Conservation (phyloP, 2,797 vertebrate species). For the Carapus acus region DNA sequence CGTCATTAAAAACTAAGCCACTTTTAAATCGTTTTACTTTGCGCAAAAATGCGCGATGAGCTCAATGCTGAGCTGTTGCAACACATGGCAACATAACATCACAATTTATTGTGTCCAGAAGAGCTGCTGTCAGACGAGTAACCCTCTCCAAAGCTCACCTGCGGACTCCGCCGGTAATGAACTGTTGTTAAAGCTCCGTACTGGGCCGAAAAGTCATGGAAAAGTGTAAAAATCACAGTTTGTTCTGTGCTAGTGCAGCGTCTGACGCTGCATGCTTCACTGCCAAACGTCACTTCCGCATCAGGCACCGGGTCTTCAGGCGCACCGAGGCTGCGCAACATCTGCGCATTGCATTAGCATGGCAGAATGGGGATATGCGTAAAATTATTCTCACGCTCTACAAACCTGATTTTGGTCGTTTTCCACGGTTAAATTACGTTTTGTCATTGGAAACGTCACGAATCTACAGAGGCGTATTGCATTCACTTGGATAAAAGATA, state of each 20-base stretch:
- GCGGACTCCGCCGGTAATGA: slow-evolving; percentile 2
- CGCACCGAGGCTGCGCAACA: background rate
- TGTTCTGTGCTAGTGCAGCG: slow-evolving; percentile 4
- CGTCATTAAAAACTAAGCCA: too few relatives aligned
- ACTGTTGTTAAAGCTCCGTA: background rate
- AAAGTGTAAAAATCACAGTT: slow-evolving; percentile 1
- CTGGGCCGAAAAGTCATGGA: slow-evolving; percentile 17
- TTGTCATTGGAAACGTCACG: too few relatives aligned
- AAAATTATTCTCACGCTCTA: too few relatives aligned
- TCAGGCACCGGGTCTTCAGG: slow-evolving; percentile 25
- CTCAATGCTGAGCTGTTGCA: too few relatives aligned
- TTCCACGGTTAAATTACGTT: too few relatives aligned
- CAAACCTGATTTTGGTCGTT: too few relatives aligned
- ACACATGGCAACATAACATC: slow-evolving; percentile 56
- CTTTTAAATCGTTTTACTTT: background rate
- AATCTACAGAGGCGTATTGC: too few relatives aligned
- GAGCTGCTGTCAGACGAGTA: accelerated
- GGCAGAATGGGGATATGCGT: too few relatives aligned
- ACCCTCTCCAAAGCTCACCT: slow-evolving; percentile 32
- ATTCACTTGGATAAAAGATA: too few relatives aligned
- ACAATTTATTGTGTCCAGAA: background rate
- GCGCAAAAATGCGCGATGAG: background rate
- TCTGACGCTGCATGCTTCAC: slow-evolving; percentile 19
- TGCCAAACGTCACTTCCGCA: slow-evolving; percentile 59
- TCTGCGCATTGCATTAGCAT: too few relatives aligned